Conservation (phyloP, 2,797 vertebrate genomes). For the Etheostoma nigrum region DNA sequence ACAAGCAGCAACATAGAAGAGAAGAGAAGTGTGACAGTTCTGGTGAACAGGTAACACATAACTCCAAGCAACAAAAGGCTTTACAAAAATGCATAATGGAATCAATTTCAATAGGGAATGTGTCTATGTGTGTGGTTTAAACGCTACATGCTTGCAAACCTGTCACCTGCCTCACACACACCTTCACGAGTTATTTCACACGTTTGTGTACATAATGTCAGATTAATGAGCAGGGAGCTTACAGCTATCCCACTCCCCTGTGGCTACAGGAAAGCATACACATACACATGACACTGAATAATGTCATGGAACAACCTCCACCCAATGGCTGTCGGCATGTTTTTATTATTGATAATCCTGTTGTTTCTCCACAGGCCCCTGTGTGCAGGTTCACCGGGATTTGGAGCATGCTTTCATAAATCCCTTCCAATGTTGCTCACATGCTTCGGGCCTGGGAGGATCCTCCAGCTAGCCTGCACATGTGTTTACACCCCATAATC, state of each 20-base stretch:
- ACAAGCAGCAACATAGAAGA: not conserved
- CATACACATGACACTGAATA: slow-evolving; percentile 2
- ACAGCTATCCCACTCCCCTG: slow-evolving; percentile 7
- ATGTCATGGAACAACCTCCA: slow-evolving; percentile 52
- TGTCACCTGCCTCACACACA: not conserved
- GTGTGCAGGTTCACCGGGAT: slow-evolving; percentile 47
- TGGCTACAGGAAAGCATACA: slow-evolving; percentile 18
- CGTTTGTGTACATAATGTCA: slow-evolving; percentile 4
- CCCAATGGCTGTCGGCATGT: slow-evolving; percentile 47
- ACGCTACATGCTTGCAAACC: not conserved
- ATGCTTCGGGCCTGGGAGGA: slow-evolving; percentile 31
- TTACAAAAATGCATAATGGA: not conserved
- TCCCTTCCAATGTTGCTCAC: slow-evolving; percentile 36
- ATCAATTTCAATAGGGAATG: not conserved
- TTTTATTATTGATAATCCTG: slow-evolving; percentile 66
- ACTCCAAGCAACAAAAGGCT: not conserved
- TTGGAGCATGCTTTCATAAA: slow-evolving; percentile 41
- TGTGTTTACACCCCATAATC: slow-evolving; percentile 39
- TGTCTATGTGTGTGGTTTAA: not conserved
- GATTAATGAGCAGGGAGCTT: slow-evolving; percentile 37
- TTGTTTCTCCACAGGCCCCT: slow-evolving; percentile 22
- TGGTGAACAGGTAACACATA: not conserved
- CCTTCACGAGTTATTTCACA: slow-evolving; percentile 8
- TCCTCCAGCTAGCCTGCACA: slow-evolving; percentile 33
- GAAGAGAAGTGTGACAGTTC: not conserved